Evolutionary conservation across 2,888 invertebrate species (phyloP), one percentile per base, ranked within the genome.

Genomic region (Yponomeuta sedellus): DNA sequence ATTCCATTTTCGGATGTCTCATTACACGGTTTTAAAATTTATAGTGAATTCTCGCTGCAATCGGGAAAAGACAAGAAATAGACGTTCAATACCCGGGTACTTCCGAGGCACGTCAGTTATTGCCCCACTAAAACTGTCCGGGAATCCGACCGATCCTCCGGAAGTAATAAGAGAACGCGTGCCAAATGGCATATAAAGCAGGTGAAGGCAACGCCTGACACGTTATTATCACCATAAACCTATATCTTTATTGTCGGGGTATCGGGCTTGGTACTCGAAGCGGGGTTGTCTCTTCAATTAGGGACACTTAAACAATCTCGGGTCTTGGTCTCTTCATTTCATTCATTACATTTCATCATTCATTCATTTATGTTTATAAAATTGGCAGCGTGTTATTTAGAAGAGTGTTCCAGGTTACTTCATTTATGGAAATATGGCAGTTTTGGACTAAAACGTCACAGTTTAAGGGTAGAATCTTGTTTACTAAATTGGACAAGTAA

Each of bases 171-270:
- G 20, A 59, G 59, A 59, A 25, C 20, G 59, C 59, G 59, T 59
- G 59, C 40, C 52, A 20, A 64, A 65, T 56, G 25, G 67, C 25
- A 57, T 67, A 62, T 67, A 67, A 67, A 67, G 57, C 67, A 67
- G 67, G 67, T 67, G 64, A 67, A 61, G 63, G 63, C 58, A 59
- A 16, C 8, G 61, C 57, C 63, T 39, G 58, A 63, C 66, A 40
- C 34, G 66, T 66, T 66, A 66, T 66, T 66, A 66, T 66, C 64
- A 63, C 66, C 64, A 65, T 67, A 67, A 65, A 67, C 61, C 65
- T 61, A 62, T 67, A 64, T 64, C 64, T 67, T 67, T 65, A 67
- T 58, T 57, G 67, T 61, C 58, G 34, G 16, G 65, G 61, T 65
- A 67, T 65, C 67, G 44, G 56, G 44, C 44, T 52, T 16, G 3